Percentiles rank a stretch among this genome's conserved stretches.
These are phyloP conservation scores for Dendrophyllia cribrosa DNA, from an alignment of 64 coral and sea anemone species.

Conservation along the genomic window DNA sequence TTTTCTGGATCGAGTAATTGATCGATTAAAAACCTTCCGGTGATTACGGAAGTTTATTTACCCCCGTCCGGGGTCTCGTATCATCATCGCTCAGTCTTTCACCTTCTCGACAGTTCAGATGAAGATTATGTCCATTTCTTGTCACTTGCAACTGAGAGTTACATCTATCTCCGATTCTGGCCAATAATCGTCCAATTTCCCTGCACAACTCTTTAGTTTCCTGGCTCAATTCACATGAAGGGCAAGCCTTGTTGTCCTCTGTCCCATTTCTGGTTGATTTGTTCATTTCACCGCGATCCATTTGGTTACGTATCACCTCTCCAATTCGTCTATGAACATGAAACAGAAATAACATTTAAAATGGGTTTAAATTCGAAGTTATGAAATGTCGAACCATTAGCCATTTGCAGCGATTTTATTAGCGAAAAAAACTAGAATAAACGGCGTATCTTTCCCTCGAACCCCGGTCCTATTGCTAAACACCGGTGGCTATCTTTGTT, in stretches of 20 bases:
- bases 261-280: not conserved
- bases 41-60: conserved; percentile 61
- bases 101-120: not conserved
- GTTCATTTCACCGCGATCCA: not conserved
- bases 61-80: not conserved
- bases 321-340: not conserved
- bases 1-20: not conserved
- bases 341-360: not conserved
- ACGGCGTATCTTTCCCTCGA: not conserved
- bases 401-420: not conserved
- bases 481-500: not conserved
- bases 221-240: conserved; percentile 24
- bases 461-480: not conserved
- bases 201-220: conserved; percentile 45
- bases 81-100: not conserved
- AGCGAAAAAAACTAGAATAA: not conserved
- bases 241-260: not conserved
- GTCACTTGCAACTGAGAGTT: not conserved
- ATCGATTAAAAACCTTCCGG: not conserved
- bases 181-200: conserved; percentile 41
- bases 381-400: not conserved
- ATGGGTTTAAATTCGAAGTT: conserved; percentile 16
- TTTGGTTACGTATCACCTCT: not conserved
- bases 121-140: conserved; percentile 11
- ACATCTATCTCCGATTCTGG: conserved; percentile 45